Evolutionary conservation across 1,140 invertebrate genomes (phyloP).

Genomic region (Phortica variegata): DNA sequence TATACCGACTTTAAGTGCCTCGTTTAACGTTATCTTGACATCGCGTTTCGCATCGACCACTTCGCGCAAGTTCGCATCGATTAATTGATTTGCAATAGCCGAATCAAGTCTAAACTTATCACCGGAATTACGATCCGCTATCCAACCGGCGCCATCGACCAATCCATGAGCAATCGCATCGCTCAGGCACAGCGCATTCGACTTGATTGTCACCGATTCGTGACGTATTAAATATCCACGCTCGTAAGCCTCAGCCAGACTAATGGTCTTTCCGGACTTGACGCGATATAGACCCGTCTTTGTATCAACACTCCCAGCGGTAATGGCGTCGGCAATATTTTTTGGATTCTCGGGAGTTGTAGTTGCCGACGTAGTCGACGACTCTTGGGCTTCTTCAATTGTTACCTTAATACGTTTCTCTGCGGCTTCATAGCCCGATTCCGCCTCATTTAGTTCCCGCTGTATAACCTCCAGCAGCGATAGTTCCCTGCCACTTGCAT

Average conservation of each 20-base stretch:
- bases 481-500: constrained; percentile 64
- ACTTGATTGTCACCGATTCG: constrained; percentile 73
- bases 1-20: constrained; percentile 74
- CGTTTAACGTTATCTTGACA: constrained; percentile 75
- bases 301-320: constrained; percentile 75
- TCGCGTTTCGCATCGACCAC: constrained; percentile 77
- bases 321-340: constrained; percentile 74
- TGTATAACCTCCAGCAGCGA: constrained; percentile 87
- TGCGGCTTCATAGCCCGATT: constrained; percentile 68
- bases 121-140: constrained; percentile 80
- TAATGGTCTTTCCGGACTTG: constrained; percentile 69
- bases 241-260: constrained; percentile 78
- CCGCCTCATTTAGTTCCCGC: constrained; percentile 81
- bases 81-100: constrained; percentile 73
- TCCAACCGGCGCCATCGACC: constrained; percentile 75
- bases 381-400: constrained; percentile 59
- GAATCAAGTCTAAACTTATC: constrained; percentile 77
- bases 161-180: constrained; percentile 81
- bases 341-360: constrained; percentile 40
- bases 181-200: constrained; percentile 72
- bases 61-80: constrained; percentile 76
- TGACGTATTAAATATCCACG: constrained; percentile 71
- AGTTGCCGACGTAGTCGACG: constrained; percentile 52
- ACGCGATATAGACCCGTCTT: constrained; percentile 71
- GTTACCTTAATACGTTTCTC: constrained; percentile 82